Conservation (phyloP, 2,888 invertebrate genomes). For the Andrena bicolor region DNA sequence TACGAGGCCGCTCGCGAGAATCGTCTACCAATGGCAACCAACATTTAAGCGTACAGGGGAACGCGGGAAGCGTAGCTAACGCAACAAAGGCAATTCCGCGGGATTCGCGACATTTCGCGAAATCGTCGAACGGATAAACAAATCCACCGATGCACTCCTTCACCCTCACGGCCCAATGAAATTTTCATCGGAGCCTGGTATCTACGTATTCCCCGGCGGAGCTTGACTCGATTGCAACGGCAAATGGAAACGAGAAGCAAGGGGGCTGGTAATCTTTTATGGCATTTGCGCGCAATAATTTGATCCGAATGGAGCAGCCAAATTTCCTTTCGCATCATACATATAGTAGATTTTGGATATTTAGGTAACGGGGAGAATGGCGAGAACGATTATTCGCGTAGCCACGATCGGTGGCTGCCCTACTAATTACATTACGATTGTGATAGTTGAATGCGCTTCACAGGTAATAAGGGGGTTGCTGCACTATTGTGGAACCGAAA, state of each 20-base stretch:
- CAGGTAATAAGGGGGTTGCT: slow-evolving; percentile 45
- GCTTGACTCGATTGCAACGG: slow-evolving; percentile 10
- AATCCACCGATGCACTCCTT: background rate
- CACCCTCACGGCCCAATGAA: background rate
- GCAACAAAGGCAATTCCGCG: too few relatives aligned
- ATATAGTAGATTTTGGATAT: background rate
- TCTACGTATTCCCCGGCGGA: slow-evolving; percentile 18
- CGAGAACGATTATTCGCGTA: background rate
- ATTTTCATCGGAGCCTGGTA: slow-evolving; percentile 11
- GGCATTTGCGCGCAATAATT: background rate
- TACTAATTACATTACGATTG: slow-evolving; percentile 52
- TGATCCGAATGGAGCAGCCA: too few relatives aligned
- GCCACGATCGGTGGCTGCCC: slow-evolving; percentile 11
- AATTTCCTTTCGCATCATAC: slow-evolving; percentile 3
- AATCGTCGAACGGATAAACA: background rate
- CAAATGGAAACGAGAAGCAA: slow-evolving; percentile 2
- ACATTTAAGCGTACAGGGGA: too few relatives aligned
- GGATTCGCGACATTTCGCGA: background rate
- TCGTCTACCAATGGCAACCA: too few relatives aligned
- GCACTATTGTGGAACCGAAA: slow-evolving; percentile 20
- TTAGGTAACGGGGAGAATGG: background rate
- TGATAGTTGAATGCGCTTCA: slow-evolving; percentile 51
- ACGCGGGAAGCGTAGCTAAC: too few relatives aligned
- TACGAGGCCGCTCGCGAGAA: too few relatives aligned
- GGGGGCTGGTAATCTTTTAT: background rate